Conservation (phyloP, 2,113 vertebrate species). For the Cygnus atratus region DNA sequence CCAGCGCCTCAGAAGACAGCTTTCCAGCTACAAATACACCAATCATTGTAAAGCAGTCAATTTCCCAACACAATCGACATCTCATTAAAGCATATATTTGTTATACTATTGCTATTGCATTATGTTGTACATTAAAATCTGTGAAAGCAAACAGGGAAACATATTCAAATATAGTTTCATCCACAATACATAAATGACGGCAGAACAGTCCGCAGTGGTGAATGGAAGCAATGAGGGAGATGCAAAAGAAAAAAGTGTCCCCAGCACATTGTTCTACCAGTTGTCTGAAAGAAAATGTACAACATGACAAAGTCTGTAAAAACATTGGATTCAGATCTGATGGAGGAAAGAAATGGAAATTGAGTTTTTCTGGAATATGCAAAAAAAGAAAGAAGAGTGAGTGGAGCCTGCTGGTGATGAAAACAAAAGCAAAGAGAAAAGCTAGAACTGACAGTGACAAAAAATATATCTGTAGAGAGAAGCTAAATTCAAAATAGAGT, state of each 20-base stretch:
- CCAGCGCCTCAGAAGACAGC: not conserved
- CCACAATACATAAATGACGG: not conserved
- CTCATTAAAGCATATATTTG: not conserved
- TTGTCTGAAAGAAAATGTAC: constrained; percentile 1
- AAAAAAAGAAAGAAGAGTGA: not conserved
- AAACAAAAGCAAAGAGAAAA: constrained; percentile 33
- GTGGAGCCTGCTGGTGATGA: not conserved
- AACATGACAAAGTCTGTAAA: not conserved
- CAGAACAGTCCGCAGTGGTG: not conserved
- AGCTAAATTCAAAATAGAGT: constrained; percentile 27
- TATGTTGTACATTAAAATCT: not conserved
- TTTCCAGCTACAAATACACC: not conserved
- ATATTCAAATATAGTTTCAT: not conserved
- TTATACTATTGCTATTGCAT: not conserved
- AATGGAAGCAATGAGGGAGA: not conserved
- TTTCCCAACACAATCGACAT: not conserved
- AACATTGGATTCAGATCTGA: not conserved
- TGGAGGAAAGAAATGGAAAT: not conserved
- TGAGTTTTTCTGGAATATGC: not conserved
- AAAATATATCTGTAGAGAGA: constrained; percentile 26
- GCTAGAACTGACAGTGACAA: not conserved
- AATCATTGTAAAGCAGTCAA: not conserved
- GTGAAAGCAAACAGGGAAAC: not conserved
- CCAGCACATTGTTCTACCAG: not conserved
- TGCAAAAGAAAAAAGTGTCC: not conserved